phyloP scores from a whole-genome alignment of 2,113 vertebrate species.

The Brachypteracias leptosomus region DNA sequence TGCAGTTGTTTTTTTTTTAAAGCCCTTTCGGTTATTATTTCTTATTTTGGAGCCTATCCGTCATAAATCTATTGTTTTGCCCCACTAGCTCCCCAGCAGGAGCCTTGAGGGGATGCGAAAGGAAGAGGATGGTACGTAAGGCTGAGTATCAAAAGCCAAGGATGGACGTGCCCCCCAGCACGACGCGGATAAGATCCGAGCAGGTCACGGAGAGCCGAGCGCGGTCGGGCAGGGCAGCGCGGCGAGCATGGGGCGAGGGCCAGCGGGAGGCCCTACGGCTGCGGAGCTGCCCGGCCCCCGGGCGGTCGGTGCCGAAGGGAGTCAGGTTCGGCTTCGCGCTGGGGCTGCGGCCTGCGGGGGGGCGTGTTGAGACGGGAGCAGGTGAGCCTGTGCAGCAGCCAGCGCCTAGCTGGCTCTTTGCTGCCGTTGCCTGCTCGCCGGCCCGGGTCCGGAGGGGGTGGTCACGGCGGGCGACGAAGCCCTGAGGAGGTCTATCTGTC shows the following conservation, averaged over 20 bases:
- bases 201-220: background rate
- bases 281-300: background rate
- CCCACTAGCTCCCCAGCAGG: fast-evolving
- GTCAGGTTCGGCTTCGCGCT: background rate
- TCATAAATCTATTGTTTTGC: background rate
- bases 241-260: background rate
- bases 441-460: background rate
- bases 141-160: background rate
- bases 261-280: background rate
- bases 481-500: too few species aligned
- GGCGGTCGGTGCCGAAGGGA: background rate
- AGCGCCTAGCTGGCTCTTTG: background rate
- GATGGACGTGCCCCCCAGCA: background rate
- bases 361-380: background rate
- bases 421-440: background rate
- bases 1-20: background rate
- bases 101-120: background rate
- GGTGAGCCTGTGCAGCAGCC: background rate
- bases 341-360: background rate
- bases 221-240: background rate
- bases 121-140: background rate
- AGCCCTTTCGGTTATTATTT: background rate
- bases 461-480: too few species aligned
- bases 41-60: background rate
- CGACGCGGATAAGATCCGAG: background rate